Conservation (phyloP, 53 echinoderm and acorn worm species). For the Crossaster papposus region DNA sequence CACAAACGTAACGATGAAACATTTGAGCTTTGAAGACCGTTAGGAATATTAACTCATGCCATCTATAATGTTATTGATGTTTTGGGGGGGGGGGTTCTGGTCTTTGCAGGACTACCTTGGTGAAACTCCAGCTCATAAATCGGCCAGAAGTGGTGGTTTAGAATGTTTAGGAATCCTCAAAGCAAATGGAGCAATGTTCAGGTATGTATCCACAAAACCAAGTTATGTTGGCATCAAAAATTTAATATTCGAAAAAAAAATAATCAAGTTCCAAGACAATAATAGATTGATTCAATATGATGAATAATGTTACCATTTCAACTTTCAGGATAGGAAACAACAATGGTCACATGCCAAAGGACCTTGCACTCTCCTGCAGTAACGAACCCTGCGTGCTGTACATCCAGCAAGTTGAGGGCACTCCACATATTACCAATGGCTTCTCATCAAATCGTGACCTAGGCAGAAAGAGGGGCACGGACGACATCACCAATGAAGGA, state of each 20-base stretch:
- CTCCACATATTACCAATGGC: constrained; percentile 32
- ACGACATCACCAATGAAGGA: constrained; percentile 5
- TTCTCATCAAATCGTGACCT: constrained; percentile 14
- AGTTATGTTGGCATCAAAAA: background rate
- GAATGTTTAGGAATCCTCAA: constrained; percentile 79
- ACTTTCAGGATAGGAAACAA: constrained; percentile 59
- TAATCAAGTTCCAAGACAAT: background rate
- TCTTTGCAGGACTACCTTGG: constrained; percentile 78
- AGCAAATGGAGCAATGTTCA: constrained; percentile 73
- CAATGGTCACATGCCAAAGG: constrained; percentile 66
- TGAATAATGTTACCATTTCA: background rate
- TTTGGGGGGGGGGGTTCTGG: too few relatives aligned
- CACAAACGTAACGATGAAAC: too few relatives aligned
- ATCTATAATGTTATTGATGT: background rate
- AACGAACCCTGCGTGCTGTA: constrained; percentile 63
- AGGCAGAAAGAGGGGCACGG: constrained; percentile 51
- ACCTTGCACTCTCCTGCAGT: constrained; percentile 66
- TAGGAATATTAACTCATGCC: too few relatives aligned
- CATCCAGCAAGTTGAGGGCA: constrained; percentile 55
- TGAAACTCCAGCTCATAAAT: constrained; percentile 83
- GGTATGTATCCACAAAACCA: constrained; percentile 30
- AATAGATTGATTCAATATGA: background rate
- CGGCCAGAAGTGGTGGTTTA: constrained; percentile 82
- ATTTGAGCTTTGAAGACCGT: too few relatives aligned
- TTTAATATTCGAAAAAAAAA: too few relatives aligned